Conservation (phyloP, 2,113 vertebrate genomes). For the Tachysurus vachellii region DNA sequence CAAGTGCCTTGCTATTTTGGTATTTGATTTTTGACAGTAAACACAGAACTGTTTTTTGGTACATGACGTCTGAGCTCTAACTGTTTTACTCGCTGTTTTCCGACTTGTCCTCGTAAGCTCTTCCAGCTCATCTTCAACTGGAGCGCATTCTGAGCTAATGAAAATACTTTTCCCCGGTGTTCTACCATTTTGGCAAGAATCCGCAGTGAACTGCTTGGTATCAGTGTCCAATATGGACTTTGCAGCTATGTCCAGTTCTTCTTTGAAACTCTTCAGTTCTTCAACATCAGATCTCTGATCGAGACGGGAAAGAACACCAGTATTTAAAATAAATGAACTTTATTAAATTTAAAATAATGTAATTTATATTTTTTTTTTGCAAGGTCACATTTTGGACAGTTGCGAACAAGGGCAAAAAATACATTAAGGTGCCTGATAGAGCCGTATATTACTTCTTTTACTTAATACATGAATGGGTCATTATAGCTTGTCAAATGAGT, state of each 20-base stretch:
- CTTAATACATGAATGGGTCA: not conserved
- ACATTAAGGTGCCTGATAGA: not conserved
- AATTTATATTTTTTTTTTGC: not conserved
- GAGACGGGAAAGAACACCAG: constrained; percentile 1
- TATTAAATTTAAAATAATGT: not conserved
- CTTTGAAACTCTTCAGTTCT: not conserved
- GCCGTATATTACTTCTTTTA: not conserved
- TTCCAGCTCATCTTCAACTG: not conserved
- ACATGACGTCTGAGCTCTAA: not conserved
- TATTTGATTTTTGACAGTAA: constrained; percentile 27
- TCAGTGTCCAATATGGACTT: not conserved
- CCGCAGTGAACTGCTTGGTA: not conserved
- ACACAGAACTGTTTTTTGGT: constrained; percentile 27
- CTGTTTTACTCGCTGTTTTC: not conserved
- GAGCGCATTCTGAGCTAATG: not conserved
- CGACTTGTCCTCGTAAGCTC: not conserved
- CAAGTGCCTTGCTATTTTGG: constrained; percentile 36
- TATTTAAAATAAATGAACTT: not conserved
- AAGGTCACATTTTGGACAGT: constrained; percentile 14
- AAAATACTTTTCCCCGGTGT: not conserved
- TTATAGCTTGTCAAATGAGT: not conserved
- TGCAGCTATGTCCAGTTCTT: not conserved
- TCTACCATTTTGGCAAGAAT: not conserved
- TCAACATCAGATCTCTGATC: not conserved
- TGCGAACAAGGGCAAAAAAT: constrained; percentile 37